Base-by-base conservation (phyloP, 2,113 vertebrate genomes). In the Rhynchomys soricoides region DNA sequence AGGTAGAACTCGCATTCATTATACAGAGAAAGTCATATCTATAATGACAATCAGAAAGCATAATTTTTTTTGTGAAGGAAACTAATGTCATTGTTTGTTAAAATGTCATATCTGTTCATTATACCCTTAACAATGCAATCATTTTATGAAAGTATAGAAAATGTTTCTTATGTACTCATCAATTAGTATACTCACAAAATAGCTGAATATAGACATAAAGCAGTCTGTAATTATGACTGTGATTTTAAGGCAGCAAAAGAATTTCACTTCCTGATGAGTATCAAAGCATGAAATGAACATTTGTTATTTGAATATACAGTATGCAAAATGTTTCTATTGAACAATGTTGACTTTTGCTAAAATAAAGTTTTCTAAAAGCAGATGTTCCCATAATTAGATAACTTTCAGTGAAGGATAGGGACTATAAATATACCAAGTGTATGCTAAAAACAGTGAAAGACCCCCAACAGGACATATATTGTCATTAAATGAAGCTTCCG, bases 1-100 rank as follows among this genome's bases (percentile, higher is more conserved):
- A 94, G 70, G 87, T 90, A 98, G 93, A 34, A n/a, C 82, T 83
- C 74, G 93, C 66, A 0, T 90, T 77, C 93, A 86, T 95, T 98
- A 88, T 94, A 85, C 91, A 98, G 96, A 98, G 50, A 97, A 97
- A 82, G 89, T 22, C 71, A 95, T 98, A 98, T 98, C 98, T 98
- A 96, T 98, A 98, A 98, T 98, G 98, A 98, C 97, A 98, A 98
- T 98, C 98, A 98, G 93, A 98, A 97, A 95, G 75, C 95, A 96
- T 98, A 97, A 98, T 95, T 94, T 62, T 52, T 91, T 59, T 93
- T 48, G n/a, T 97, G 94, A 62, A 90, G 90, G 48, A 85, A 90
- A 96, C 96, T 97, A 88, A 91, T 97, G 71, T 96, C 94, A 98
- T 98, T 98, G 96, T 98, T 95, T 98, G 11, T 77, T 97, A 96